phyloP scores from a whole-genome alignment of 2,113 vertebrate species.

The Coreoperca whiteheadi region DNA sequence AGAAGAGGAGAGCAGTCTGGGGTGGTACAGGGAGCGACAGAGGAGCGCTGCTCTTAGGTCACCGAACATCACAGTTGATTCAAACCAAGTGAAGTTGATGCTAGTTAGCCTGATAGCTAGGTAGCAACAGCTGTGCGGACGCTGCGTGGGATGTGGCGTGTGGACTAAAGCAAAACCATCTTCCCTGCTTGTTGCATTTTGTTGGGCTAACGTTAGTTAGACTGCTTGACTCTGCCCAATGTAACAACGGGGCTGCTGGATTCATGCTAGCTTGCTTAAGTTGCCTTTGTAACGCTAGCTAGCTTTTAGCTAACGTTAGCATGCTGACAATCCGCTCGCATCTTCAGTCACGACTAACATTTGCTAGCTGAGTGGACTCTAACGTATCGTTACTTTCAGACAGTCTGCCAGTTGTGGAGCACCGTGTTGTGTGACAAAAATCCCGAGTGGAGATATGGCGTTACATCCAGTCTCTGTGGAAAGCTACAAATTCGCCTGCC shows the following conservation, averaged over 20 bases:
- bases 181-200: constrained; percentile 29
- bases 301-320: constrained; percentile 71
- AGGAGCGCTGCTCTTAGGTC: constrained; percentile 55
- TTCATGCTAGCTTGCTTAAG: constrained; percentile 30
- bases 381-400: constrained; percentile 32
- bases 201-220: constrained; percentile 7
- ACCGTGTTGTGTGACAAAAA: constrained; percentile 13
- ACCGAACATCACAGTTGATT: constrained; percentile 46
- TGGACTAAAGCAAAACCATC: constrained; percentile 58
- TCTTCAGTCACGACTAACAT: constrained; percentile 70
- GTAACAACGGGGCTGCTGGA: constrained; percentile 13
- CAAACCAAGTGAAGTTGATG: constrained; percentile 72
- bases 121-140: constrained; percentile 75
- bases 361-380: constrained; percentile 52
- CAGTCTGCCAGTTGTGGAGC: constrained; percentile 36
- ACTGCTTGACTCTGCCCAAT: background rate
- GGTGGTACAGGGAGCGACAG: constrained; percentile 43
- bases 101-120: constrained; percentile 72
- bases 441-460: constrained; percentile 68
- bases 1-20: constrained; percentile 58
- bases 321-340: constrained; percentile 65
- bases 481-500: constrained; percentile 68
- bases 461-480: constrained; percentile 43
- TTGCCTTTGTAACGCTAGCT: constrained; percentile 56
- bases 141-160: constrained; percentile 72